Conservation (phyloP, 2,888 invertebrate species). For the Mimumesa dahlbomi region DNA sequence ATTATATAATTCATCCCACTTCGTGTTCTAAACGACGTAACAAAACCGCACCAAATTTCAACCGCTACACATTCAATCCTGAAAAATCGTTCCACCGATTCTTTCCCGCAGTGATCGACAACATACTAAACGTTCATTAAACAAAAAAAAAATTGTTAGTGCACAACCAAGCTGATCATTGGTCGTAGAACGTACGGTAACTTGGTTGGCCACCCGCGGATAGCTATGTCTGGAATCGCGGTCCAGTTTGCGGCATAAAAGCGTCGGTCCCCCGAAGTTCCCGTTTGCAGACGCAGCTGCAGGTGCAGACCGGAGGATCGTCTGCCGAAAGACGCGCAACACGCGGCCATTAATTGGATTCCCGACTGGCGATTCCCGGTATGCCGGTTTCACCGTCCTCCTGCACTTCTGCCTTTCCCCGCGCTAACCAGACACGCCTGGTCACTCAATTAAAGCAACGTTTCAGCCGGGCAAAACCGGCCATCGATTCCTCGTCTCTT, state of each 20-base stretch:
- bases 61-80: too few relatives aligned
- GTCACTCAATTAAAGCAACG: slow-evolving; percentile 69
- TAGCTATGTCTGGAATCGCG: slow-evolving; percentile 44
- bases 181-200: too few relatives aligned
- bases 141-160: too few relatives aligned
- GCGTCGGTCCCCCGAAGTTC: neutral
- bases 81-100: too few relatives aligned
- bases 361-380: slow-evolving; percentile 67
- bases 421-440: slow-evolving; percentile 40
- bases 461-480: slow-evolving; percentile 52
- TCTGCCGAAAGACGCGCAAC: slow-evolving; percentile 51
- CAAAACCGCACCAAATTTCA: too few relatives aligned
- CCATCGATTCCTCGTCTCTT: slow-evolving; percentile 44
- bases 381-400: slow-evolving; percentile 33
- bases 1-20: too few relatives aligned
- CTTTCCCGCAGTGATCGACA: too few relatives aligned
- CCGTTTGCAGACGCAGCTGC: too few relatives aligned
- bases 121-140: too few relatives aligned
- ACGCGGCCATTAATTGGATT: slow-evolving; percentile 70
- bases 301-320: slow-evolving; percentile 13
- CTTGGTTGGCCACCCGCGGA: neutral
- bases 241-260: slow-evolving; percentile 7
- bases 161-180: too few relatives aligned
- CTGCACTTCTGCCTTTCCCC: slow-evolving; percentile 39
- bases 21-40: too few relatives aligned